These are phyloP conservation scores for Galaxea fascicularis DNA, from an alignment of 92 coral and sea anemone species.

Conservation along the genomic window DNA sequence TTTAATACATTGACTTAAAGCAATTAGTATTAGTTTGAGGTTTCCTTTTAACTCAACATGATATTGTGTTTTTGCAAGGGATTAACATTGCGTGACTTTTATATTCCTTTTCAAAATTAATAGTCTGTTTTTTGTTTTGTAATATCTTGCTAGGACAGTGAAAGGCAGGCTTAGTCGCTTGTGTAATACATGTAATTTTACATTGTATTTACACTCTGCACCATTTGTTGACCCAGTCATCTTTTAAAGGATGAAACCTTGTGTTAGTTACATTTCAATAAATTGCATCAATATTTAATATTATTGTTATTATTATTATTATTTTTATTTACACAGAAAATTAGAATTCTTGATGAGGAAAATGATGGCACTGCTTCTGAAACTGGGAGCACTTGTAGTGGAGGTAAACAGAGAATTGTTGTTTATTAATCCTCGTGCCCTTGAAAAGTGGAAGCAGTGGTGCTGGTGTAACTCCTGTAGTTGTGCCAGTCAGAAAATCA, in stretches of 20 bases:
- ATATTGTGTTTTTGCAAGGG: conserved; percentile 7
- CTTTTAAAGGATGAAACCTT: no score
- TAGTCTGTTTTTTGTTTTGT: not conserved
- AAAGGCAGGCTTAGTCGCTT: not conserved
- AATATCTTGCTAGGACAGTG: not conserved
- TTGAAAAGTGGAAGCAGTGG: no score
- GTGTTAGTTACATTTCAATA: no score
- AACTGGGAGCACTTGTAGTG: conserved; percentile 33
- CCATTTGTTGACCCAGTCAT: not conserved
- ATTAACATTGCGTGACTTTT: conserved; percentile 22
- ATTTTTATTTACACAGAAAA: conserved; percentile 72
- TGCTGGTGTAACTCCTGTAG: no score
- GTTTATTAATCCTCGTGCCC: not conserved
- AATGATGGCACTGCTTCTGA: conserved; percentile 79
- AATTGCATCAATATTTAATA: no score
- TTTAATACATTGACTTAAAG: not conserved
- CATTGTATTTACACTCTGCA: not conserved
- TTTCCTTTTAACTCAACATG: not conserved
- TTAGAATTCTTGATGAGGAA: conserved; percentile 93
- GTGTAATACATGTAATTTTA: not conserved
- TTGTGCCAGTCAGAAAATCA: no score
- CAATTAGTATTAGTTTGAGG: not conserved
- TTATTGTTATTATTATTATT: not conserved
- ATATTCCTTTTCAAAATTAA: not conserved
- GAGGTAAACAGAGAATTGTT: not conserved